Evolutionary conservation across 2,113 vertebrate species (phyloP), one percentile per base, ranked within the genome.

Genomic region (Entelurus aequoreus): DNA sequence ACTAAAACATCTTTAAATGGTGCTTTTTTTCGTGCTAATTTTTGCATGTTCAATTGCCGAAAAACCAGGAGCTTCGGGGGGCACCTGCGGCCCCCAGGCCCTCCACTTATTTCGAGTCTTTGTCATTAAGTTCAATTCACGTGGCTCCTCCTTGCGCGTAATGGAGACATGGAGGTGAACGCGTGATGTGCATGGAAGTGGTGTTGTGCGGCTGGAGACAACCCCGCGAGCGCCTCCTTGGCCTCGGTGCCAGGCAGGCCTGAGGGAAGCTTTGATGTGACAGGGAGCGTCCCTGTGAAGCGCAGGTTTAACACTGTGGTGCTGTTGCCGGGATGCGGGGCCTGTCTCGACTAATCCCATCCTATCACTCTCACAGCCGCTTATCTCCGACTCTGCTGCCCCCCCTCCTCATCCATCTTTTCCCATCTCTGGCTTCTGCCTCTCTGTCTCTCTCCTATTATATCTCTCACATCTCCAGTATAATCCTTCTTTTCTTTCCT

Each of bases 331-430:
- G 75, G 78, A 82, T 81, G 78, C 81, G 77, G 77, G 68, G 82
- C 78, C 81, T 81, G 85, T 86, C 86, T 85, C 71, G 79, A 76
- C 83, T 89, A 89, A 87, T 89, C 86, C 83, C 69, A 83, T 86
- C 87, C 87, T 87, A 86, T 88, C 87, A 87, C 86, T 87, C 84
- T 84, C 61, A 63, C 75, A 62, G 76, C 70, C 84, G 84, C 85
- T 88, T 85, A 87, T 88, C 85, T 87, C 77, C 69, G 75, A 81
- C 82, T 80, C 77, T n/a, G 62, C 77, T 71, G 82, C 66, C 76
- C 74, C 58, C 48, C 53, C 63, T 28, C 66, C 72, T 72, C 70
- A 72, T 66, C 66, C 66, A 75, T 83, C 77, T 74, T 66, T 60
- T 59, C 57, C 67, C 65, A 65, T 60, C 62, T 64, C 60, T 60